Percentiles rank a stretch among this genome's conserved stretches.
phyloP scores from a whole-genome alignment of 2,113 vertebrate species.

The Cranoglanis bouderius region DNA sequence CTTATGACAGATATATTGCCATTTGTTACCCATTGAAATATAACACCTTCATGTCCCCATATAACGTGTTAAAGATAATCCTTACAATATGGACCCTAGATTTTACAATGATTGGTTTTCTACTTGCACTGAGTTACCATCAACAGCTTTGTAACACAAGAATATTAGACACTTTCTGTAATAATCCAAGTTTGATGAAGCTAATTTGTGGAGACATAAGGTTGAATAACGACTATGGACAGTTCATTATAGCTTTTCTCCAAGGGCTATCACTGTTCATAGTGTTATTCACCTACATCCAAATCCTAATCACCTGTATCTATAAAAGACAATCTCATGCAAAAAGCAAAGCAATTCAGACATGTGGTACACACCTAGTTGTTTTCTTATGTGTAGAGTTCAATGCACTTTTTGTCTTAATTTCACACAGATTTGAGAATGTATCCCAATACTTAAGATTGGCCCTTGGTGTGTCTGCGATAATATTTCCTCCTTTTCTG shows the following conservation, averaged over 20 bases:
- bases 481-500: conserved; percentile 65
- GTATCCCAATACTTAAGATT: conserved; percentile 51
- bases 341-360: conserved; percentile 65
- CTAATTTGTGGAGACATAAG: conserved; percentile 61
- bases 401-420: conserved; percentile 30
- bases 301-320: conserved; percentile 60
- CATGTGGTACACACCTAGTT: conserved; percentile 60
- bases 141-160: conserved; percentile 58
- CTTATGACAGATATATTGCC: conserved; percentile 34
- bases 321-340: conserved; percentile 49
- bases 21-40: conserved; percentile 39
- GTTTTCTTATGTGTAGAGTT: conserved; percentile 21
- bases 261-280: conserved; percentile 48
- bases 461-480: conserved; percentile 54
- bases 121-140: conserved; percentile 24
- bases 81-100: conserved; percentile 51
- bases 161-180: conserved; percentile 65
- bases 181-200: conserved; percentile 64
- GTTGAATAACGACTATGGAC: conserved; percentile 61
- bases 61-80: conserved; percentile 55
- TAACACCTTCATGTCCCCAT: conserved; percentile 20
- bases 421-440: conserved; percentile 35
- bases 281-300: conserved; percentile 62
- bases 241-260: neutral
- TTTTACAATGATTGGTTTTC: conserved; percentile 45